Conservation (phyloP, 2,113 vertebrate genomes). For the Willisornis vidua region DNA sequence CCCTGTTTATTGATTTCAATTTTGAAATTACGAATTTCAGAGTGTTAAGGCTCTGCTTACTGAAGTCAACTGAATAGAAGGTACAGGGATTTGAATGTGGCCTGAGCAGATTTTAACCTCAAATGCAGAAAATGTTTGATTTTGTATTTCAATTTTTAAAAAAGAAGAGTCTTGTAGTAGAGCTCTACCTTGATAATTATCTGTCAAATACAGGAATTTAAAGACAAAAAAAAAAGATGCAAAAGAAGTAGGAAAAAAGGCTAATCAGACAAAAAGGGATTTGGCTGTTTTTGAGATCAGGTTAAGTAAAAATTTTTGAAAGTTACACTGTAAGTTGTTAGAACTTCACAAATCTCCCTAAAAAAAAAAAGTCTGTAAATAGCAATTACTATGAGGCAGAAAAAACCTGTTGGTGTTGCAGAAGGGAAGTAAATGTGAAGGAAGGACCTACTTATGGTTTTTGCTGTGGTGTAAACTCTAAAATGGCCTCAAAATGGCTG, state of each 20-base stretch:
- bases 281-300: neutral
- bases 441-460: neutral
- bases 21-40: neutral
- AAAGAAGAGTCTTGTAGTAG: neutral
- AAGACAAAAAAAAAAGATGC: neutral
- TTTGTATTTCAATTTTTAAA: neutral
- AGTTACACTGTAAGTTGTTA: neutral
- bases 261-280: neutral
- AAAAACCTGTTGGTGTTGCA: neutral
- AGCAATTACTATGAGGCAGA: neutral
- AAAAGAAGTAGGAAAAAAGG: neutral
- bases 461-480: neutral
- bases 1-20: neutral
- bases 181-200: neutral
- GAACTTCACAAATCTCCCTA: neutral
- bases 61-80: neutral
- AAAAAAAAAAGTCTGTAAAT: neutral
- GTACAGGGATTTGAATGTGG: accelerated
- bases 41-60: neutral
- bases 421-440: neutral
- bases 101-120: neutral
- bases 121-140: neutral
- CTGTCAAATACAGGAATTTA: neutral
- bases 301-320: neutral
- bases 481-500: neutral